phyloP scores from a whole-genome alignment of 2,888 invertebrate species.

The Hipparchia sbordonii region DNA sequence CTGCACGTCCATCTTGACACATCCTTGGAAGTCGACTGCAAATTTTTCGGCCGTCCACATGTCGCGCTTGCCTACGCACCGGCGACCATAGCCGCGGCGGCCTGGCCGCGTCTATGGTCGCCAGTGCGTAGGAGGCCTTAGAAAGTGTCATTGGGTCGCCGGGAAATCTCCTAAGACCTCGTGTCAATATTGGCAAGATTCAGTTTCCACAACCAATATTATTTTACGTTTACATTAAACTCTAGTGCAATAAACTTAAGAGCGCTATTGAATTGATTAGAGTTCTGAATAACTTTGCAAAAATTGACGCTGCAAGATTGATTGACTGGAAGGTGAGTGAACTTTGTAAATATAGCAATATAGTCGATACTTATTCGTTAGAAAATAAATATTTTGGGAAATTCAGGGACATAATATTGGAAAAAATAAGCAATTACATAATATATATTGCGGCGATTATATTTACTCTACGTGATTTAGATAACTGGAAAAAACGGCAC shows the following conservation, averaged over 20 bases:
- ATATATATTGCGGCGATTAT: no score
- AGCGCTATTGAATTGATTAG: slow-evolving; percentile 27
- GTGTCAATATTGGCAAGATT: slow-evolving; percentile 51
- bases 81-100: no score
- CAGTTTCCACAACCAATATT: slow-evolving; percentile 37
- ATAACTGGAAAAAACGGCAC: no score
- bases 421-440: neutral
- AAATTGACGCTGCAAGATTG: slow-evolving; percentile 50
- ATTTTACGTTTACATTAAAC: slow-evolving; percentile 19
- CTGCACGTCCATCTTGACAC: no score
- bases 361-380: neutral
- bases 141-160: slow-evolving; percentile 47
- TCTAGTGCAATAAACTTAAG: slow-evolving; percentile 32
- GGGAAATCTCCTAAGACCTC: slow-evolving; percentile 51
- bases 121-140: no score
- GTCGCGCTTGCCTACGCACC: no score
- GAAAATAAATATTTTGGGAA: slow-evolving; percentile 10
- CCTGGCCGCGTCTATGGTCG: no score
- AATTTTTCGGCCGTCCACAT: no score
- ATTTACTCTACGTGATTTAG: no score
- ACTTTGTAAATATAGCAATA: slow-evolving; percentile 47
- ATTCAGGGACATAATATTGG: neutral
- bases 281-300: slow-evolving; percentile 33
- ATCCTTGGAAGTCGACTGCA: no score
- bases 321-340: slow-evolving; percentile 53